phyloP scores from a whole-genome alignment of 2,888 invertebrate species.

The Rhagium mordax region DNA sequence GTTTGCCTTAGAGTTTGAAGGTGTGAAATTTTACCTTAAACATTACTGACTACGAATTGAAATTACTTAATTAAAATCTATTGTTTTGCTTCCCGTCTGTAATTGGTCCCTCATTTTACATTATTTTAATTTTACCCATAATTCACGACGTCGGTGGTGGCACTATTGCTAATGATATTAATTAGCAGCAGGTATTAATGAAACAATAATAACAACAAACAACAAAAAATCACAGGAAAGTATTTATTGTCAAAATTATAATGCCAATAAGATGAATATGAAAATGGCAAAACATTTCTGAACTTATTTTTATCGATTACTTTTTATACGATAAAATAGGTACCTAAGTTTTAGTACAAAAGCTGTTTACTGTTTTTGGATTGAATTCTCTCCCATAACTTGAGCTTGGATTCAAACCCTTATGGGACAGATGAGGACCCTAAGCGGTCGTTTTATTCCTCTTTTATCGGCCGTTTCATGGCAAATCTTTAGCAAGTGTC shows the following conservation, averaged over 20 bases:
- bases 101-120: conserved; percentile 42
- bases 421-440: conserved; percentile 63
- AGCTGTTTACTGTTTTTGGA: conserved; percentile 56
- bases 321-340: conserved; percentile 15
- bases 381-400: conserved; percentile 55
- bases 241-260: neutral
- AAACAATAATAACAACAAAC: no score
- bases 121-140: conserved; percentile 18
- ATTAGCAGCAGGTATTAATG: no score
- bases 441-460: conserved; percentile 66
- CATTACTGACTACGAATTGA: conserved; percentile 54
- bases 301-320: conserved; percentile 10
- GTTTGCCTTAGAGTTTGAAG: conserved; percentile 50
- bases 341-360: conserved; percentile 34
- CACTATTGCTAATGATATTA: neutral
- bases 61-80: conserved; percentile 55
- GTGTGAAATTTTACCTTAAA: conserved; percentile 54
- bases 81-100: conserved; percentile 47
- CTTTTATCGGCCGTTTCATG: conserved; percentile 66
- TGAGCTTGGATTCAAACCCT: conserved; percentile 66
- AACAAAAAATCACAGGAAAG: no score
- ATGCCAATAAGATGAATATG: neutral
- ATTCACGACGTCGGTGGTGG: neutral
- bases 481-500: conserved; percentile 68
- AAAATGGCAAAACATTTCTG: neutral